Evolutionary conservation across 1,140 invertebrate species (phyloP).

Genomic region (Magallana gigas): DNA sequence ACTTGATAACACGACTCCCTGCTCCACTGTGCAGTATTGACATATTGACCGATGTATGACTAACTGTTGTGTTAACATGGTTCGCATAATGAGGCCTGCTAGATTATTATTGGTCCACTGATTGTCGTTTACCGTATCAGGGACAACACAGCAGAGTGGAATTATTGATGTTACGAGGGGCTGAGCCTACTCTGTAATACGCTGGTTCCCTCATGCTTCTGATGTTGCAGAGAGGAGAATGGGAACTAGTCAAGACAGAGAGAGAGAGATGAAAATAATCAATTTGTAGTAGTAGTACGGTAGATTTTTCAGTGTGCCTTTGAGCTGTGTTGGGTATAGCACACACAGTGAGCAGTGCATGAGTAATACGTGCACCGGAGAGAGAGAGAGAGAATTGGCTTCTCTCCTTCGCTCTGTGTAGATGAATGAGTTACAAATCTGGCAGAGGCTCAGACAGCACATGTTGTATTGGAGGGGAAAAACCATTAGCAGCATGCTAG

Average conservation of each 20-base stretch:
- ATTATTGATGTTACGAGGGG: slow-evolving; percentile 17
- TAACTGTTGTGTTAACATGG: background rate
- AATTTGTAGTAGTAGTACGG: slow-evolving; percentile 17
- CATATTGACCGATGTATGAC: background rate
- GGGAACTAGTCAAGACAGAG: background rate
- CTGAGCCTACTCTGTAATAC: background rate
- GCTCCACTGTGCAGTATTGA: background rate
- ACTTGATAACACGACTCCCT: background rate
- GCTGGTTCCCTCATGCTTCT: slow-evolving; percentile 15
- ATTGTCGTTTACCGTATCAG: background rate
- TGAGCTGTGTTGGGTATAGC: background rate
- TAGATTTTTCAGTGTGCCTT: background rate
- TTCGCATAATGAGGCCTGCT: background rate
- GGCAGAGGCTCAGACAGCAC: background rate
- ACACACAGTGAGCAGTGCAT: background rate
- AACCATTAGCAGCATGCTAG: no score
- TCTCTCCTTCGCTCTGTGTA: background rate
- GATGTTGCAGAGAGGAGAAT: background rate
- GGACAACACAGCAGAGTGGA: background rate
- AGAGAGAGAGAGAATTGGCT: background rate
- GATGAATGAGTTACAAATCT: slow-evolving; percentile 10
- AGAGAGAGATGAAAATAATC: slow-evolving; percentile 18
- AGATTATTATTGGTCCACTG: slow-evolving; percentile 25
- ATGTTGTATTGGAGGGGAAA: background rate
- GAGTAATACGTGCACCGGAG: background rate